These are phyloP conservation scores for Platycheirus rosarum DNA, from an alignment of 2,888 invertebrate genomes.

Conservation along the genomic window DNA sequence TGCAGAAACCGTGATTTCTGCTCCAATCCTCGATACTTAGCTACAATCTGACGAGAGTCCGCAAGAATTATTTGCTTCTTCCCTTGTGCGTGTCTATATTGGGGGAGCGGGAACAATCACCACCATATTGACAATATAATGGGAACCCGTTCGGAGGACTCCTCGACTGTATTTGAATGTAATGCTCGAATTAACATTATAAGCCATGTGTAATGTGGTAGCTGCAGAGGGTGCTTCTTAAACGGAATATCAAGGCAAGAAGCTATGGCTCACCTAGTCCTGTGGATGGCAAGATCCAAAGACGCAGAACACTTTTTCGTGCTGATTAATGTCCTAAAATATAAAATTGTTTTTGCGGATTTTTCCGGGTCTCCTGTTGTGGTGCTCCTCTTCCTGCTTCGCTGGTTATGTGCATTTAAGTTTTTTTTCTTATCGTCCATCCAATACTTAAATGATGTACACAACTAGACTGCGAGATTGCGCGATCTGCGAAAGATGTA, in stretches of 20 bases:
- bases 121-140: conserved; percentile 53
- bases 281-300: conserved; percentile 38
- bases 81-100: conserved; percentile 60
- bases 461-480: conserved; percentile 49
- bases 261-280: conserved; percentile 15
- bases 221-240: conserved; percentile 54
- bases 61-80: conserved; percentile 44
- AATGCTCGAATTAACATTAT: conserved; percentile 67
- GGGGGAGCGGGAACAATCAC: conserved; percentile 8
- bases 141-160: conserved; percentile 31
- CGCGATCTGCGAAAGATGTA: conserved; percentile 22
- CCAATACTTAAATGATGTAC: conserved; percentile 63
- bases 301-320: conserved; percentile 57
- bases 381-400: not conserved
- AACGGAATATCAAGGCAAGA: conserved; percentile 28
- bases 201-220: conserved; percentile 59
- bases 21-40: not conserved
- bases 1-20: conserved; percentile 16
- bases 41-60: conserved; percentile 22
- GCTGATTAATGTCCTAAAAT: conserved; percentile 71
- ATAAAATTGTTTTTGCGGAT: conserved; percentile 48
- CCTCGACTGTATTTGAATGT: conserved; percentile 56
- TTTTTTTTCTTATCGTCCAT: conserved; percentile 30
- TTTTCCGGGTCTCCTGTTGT: conserved; percentile 52
- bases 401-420: not conserved